Conservation (phyloP, 1,140 invertebrate species). For the Coptotermes formosanus region DNA sequence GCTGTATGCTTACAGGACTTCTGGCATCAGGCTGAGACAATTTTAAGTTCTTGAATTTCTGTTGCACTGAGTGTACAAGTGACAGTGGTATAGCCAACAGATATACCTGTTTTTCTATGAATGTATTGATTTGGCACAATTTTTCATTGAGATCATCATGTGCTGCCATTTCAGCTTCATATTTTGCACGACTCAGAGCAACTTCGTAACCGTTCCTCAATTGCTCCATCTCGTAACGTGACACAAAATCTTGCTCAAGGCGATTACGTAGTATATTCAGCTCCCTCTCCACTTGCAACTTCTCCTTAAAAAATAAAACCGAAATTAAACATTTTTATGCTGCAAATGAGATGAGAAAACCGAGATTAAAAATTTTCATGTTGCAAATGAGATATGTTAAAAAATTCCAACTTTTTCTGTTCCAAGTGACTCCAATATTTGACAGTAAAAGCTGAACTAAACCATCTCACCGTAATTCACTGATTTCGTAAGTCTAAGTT, state of each 20-base stretch:
- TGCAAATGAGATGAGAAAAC: no score
- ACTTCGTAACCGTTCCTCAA: conserved; percentile 30
- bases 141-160: conserved; percentile 36
- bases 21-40: no score
- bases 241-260: conserved; percentile 39
- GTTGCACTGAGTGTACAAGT: no score
- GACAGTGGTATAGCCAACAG: neutral
- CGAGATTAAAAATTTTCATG: no score
- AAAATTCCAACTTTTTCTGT: no score
- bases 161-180: conserved; percentile 36
- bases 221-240: conserved; percentile 37
- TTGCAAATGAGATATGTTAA: no score
- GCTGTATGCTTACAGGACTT: no score
- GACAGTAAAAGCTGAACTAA: no score
- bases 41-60: no score
- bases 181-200: conserved; percentile 29
- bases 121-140: conserved; percentile 18
- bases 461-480: no score
- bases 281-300: conserved; percentile 36
- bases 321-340: neutral
- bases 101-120: conserved; percentile 24
- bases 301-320: conserved; percentile 34
- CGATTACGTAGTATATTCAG: conserved; percentile 34
- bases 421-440: no score
- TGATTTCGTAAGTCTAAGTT: no score